phyloP scores from a whole-genome alignment of 2,888 invertebrate species.

The Caprella mutica region DNA sequence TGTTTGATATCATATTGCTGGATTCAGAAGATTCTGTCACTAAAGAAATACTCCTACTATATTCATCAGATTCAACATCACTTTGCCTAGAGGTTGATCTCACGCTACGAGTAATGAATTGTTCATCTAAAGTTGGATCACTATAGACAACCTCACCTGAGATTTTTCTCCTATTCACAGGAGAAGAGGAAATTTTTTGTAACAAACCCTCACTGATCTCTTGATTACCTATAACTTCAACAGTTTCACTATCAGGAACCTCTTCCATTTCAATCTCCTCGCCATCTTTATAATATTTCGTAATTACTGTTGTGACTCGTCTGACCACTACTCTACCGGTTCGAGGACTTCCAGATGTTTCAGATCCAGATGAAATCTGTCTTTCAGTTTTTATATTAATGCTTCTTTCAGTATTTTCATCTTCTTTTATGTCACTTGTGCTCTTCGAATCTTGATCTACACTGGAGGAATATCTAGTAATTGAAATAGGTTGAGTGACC shows the following conservation, averaged over 20 bases:
- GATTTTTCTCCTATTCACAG: constrained; percentile 14
- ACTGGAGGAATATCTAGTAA: too few species aligned
- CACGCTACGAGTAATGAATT: constrained; percentile 24
- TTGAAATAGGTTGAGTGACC: too few species aligned
- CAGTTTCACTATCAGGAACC: constrained; percentile 29
- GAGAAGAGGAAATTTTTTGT: constrained; percentile 28
- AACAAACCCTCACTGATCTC: constrained; percentile 29
- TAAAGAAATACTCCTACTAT: constrained; percentile 2
- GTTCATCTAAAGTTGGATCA: constrained; percentile 26
- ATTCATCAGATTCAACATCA: constrained; percentile 21
- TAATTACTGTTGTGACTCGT: constrained; percentile 32
- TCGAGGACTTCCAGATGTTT: constrained; percentile 29
- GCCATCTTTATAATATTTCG: constrained; percentile 33
- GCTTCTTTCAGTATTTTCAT: too few species aligned
- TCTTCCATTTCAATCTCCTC: constrained; percentile 34
- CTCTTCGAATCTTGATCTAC: too few species aligned
- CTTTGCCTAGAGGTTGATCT: constrained; percentile 9
- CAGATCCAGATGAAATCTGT: neutral
- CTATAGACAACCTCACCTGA: constrained; percentile 3
- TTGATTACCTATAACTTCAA: constrained; percentile 30
- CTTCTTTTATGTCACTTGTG: too few species aligned
- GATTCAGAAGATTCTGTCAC: neutral
- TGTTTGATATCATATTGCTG: too few species aligned
- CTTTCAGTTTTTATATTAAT: too few species aligned
- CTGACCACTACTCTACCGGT: constrained; percentile 33